Conservation (phyloP, 2,888 invertebrate species). For the Lepidocyrtinus sp. region DNA sequence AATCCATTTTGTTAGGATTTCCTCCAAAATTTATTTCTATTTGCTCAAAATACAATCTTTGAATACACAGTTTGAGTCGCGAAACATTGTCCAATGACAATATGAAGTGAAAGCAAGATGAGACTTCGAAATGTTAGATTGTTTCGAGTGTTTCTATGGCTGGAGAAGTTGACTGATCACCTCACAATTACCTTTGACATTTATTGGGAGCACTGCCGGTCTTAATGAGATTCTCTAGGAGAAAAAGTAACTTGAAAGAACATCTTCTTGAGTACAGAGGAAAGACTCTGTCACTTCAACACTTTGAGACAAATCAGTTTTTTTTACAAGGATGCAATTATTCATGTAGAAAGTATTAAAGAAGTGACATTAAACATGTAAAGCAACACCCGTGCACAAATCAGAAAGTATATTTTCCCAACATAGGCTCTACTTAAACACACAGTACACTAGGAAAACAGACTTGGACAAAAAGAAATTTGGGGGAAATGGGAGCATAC, state of each 20-base stretch:
- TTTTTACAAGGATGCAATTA: not conserved
- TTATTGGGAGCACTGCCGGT: not conserved
- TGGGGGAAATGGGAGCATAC: conserved; percentile 8
- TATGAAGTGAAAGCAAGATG: too few species aligned
- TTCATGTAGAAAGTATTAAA: too few species aligned
- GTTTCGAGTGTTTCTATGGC: too few species aligned
- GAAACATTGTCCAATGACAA: too few species aligned
- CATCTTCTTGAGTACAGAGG: too few species aligned
- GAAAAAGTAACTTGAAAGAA: too few species aligned
- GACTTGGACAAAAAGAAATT: not conserved
- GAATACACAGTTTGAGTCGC: too few species aligned
- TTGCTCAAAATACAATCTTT: too few species aligned
- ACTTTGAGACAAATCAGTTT: not conserved
- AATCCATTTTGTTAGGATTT: too few species aligned
- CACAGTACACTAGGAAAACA: not conserved
- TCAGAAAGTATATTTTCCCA: not conserved
- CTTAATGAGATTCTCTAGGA: not conserved
- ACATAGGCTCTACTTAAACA: not conserved
- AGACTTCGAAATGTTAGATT: too few species aligned
- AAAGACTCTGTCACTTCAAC: not conserved
- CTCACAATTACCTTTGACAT: not conserved
- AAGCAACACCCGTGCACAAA: not conserved
- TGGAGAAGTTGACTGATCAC: not conserved
- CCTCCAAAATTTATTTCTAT: too few species aligned
- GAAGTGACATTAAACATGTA: too few species aligned